A percentile compares a stretch with the other conserved stretches of the same genome.
Conservation (phyloP, 1,140 invertebrate species). For the Formica selysi region DNA sequence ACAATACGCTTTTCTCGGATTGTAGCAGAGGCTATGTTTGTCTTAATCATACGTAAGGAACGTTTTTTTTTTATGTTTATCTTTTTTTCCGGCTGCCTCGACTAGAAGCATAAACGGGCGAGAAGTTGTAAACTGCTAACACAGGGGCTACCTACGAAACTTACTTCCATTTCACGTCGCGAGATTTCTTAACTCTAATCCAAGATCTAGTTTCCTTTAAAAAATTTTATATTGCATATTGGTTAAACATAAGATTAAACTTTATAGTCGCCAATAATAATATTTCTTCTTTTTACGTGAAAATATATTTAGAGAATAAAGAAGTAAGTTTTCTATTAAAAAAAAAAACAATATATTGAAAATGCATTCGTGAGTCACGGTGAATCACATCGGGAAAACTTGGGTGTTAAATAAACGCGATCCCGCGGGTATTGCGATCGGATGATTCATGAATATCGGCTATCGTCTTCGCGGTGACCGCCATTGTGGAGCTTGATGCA, state of each 20-base stretch:
- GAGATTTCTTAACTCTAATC: background rate
- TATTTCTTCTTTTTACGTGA: background rate
- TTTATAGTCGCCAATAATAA: background rate
- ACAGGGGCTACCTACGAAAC: background rate
- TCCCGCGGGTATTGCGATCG: conserved; percentile 42
- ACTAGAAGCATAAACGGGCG: conserved; percentile 29
- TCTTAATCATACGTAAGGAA: conserved; percentile 52
- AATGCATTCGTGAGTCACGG: background rate
- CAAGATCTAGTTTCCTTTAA: background rate
- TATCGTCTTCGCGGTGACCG: conserved; percentile 63
- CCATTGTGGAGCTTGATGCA: conserved; percentile 52
- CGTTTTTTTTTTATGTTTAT: conserved; percentile 46
- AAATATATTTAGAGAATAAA: conserved; percentile 1
- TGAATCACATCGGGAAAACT: background rate
- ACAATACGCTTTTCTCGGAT: conserved; percentile 49
- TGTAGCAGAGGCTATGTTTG: background rate
- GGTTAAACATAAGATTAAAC: background rate
- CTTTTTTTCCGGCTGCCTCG: conserved; percentile 1
- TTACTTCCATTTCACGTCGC: background rate
- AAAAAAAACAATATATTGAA: conserved; percentile 5
- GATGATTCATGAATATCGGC: conserved; percentile 64
- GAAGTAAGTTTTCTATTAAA: too few relatives aligned
- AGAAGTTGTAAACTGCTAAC: conserved; percentile 1
- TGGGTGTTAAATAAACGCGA: conserved; percentile 56
- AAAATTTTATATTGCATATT: background rate